Evolutionary conservation across 2,797 vertebrate genomes (phyloP).

Genomic region (Girardinus metallicus): DNA sequence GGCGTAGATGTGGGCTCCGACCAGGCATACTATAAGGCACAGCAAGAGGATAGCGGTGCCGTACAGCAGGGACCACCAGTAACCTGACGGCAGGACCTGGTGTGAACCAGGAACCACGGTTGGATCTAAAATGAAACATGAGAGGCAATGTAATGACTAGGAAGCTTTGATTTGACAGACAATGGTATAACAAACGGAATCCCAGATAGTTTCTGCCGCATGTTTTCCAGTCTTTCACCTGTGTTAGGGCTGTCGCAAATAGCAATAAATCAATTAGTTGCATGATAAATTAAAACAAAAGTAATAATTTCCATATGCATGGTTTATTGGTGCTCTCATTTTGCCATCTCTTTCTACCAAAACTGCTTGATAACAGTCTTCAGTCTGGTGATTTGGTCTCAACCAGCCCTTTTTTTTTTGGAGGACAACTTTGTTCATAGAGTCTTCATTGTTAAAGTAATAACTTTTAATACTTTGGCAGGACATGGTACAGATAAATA

Average conservation of each 20-base stretch:
- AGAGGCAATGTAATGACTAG: neutral
- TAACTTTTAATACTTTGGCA: neutral
- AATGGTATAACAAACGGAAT: neutral
- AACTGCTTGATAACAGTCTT: too few relatives aligned
- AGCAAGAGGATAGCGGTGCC: slow-evolving; percentile 82
- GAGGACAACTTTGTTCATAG: too few relatives aligned
- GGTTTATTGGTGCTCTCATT: too few relatives aligned
- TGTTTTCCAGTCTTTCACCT: neutral
- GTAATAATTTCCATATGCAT: too few relatives aligned
- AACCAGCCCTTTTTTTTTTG: too few relatives aligned
- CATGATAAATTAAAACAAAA: too few relatives aligned
- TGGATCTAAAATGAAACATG: slow-evolving; percentile 43
- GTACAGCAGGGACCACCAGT: slow-evolving; percentile 90
- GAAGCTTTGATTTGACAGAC: neutral
- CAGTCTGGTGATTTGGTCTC: too few relatives aligned
- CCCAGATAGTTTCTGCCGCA: neutral
- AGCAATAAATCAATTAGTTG: too few relatives aligned
- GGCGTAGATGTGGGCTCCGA: slow-evolving; percentile 90
- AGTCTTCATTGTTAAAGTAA: too few relatives aligned
- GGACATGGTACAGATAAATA: neutral
- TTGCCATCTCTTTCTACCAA: too few relatives aligned
- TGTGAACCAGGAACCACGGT: neutral
- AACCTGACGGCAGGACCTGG: slow-evolving; percentile 84
- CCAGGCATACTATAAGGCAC: slow-evolving; percentile 89
- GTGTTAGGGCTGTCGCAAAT: too few relatives aligned